Evolutionary conservation across 1,140 invertebrate genomes (phyloP), one percentile per base, ranked within the genome.

Genomic region (Pinna nobilis): DNA sequence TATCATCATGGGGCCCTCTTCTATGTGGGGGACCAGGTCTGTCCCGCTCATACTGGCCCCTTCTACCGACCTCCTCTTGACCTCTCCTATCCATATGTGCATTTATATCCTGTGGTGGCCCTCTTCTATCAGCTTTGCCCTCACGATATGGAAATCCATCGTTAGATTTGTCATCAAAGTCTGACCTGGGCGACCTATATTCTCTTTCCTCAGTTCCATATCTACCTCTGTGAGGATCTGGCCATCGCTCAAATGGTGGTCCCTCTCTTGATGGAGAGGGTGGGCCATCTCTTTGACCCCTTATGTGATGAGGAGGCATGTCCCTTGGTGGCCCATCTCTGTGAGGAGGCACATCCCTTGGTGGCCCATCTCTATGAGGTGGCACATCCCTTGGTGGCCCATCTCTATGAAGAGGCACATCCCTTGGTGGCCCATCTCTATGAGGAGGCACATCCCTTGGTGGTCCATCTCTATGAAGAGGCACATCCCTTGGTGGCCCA

Each of bases 361-460:
- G 20, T 30, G 47, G 59, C 37, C 9, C n/a, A 9, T 63, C 53
- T 25, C 32, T 53, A 39, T n/a, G 63, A 25, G 28, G 23, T 0
- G 44, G 23, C 23, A 20, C 30, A 49, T 65, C 37, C 2, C 28
- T 28, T 11, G 9, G 39, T 44, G 39, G 39, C 32, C 28, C 15
- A 59, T 33, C 25, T 59, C 55, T 59, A 15, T 28, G 18, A 13
- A 23, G 7, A 7, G 41, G 44, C 33, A 4, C 32, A 67, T 44
- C 51, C 51, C 49, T 66, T n/a, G 35, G 35, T 44, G 50, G 70
- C 15, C 33, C 33, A 57, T 55, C 50, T 18, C 61, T 39, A 39
- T 44, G 33, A 13, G 1, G 37, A 5, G 28, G 20, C 28, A 20
- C 39, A 37, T 63, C 57, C 7, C 18, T 47, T 20, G 41, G 63